phyloP scores from a whole-genome alignment of 2,797 vertebrate species.

The Danionella dracula region DNA sequence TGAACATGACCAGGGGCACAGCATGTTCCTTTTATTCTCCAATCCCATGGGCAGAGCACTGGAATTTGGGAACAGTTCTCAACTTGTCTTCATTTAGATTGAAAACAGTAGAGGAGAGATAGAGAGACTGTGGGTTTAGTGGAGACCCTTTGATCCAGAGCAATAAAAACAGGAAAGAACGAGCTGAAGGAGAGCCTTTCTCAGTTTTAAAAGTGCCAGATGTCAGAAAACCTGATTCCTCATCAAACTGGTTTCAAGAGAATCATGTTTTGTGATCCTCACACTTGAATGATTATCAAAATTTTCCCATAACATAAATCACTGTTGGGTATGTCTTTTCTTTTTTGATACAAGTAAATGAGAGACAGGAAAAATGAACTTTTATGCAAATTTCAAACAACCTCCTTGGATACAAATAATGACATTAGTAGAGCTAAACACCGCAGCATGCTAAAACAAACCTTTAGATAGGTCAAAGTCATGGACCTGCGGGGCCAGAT shows the following conservation, averaged over 20 bases:
- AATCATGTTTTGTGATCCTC: no score
- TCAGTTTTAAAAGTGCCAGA: background rate
- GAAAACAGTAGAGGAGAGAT: background rate
- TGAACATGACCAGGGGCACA: slow-evolving; percentile 34
- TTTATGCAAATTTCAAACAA: no score
- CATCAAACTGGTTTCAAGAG: background rate
- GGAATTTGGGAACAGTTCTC: slow-evolving; percentile 46
- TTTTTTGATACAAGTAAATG: no score
- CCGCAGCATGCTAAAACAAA: no score
- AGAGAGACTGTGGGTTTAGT: background rate
- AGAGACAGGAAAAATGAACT: no score
- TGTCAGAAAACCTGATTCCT: background rate
- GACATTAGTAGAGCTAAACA: no score
- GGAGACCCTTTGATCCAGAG: background rate
- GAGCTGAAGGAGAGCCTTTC: background rate
- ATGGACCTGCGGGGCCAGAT: no score
- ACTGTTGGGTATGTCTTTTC: no score
- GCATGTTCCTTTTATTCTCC: slow-evolving; percentile 30
- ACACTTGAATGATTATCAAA: no score
- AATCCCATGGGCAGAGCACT: slow-evolving; percentile 6
- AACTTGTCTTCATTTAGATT: slow-evolving; percentile 36
- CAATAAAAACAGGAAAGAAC: slow-evolving; percentile 11
- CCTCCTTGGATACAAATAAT: no score
- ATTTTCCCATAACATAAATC: no score
- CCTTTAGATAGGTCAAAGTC: no score